Percentiles rank a stretch among this genome's conserved stretches.
Conservation (phyloP, 2,797 vertebrate species). For the Aldrovandia affinis region DNA sequence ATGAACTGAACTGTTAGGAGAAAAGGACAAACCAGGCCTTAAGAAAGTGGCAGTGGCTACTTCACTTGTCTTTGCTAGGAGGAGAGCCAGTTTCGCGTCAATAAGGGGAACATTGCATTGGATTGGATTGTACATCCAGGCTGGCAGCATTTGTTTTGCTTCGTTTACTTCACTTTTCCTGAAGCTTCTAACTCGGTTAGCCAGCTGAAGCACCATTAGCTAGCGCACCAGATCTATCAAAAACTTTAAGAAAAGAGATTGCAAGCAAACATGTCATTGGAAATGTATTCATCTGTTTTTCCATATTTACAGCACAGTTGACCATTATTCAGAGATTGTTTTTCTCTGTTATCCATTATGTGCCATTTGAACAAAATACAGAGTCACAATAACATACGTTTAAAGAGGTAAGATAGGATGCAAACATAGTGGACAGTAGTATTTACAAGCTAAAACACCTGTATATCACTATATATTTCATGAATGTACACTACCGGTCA, state of each 20-base stretch:
- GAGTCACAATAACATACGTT: not conserved
- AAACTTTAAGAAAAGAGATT: not conserved
- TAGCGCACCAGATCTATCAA: not conserved
- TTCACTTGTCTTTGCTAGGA: not conserved
- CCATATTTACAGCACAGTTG: not conserved
- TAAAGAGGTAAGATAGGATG: not conserved
- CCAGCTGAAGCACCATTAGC: not conserved
- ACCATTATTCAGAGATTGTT: not conserved
- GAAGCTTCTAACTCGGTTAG: not conserved
- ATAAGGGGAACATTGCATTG: not conserved
- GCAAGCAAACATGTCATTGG: not conserved
- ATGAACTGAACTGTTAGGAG: not conserved
- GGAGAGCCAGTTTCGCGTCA: not conserved
- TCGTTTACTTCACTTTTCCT: not conserved
- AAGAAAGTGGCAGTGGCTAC: not conserved
- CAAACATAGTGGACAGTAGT: too few relatives aligned
- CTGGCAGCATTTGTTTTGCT: not conserved
- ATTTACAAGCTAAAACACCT: too few relatives aligned
- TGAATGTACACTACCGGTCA: too few relatives aligned
- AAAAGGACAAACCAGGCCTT: not conserved
- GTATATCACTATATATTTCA: too few relatives aligned
- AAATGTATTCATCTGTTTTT: not conserved
- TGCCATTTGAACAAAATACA: not conserved
- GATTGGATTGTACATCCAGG: not conserved
- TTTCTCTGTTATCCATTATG: not conserved